Evolutionary conservation across 2,113 vertebrate species (phyloP), one percentile per base, ranked within the genome.

Genomic region (Sinocyclocheilus anshuiensis): DNA sequence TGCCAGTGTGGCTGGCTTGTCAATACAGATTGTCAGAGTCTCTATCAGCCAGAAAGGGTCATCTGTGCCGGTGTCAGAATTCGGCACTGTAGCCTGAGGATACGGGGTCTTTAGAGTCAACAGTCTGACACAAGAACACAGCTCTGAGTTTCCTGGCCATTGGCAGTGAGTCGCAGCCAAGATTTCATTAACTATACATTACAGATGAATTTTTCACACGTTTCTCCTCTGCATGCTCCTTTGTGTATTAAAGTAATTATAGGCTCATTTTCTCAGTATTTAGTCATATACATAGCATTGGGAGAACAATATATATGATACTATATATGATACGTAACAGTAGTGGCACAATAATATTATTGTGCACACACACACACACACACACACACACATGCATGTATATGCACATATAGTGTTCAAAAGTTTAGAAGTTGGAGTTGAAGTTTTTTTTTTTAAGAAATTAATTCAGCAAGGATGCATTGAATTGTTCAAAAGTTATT

Each of bases 1-100:
- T 90, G 91, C 92, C 91, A 91, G 90, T 76, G 81, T 91, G 89
- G 91, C 89, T 90, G 84, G 88, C 90, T 91, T 89, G 89, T 89
- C 55, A 91, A 86, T 87, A 86, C 83, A 83, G 89, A 91, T 90
- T 93, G 90, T 89, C 87, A 90, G 90, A 79, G 89, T 86, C 89
- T 87, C 89, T 67, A 87, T 90, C 87, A 90, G 88, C 88, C 89
- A 91, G 90, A 91, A 86, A 79, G 48, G 61, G 39, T 90, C 87
- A 85, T 91, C 81, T 67, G 86, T 78, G 88, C 87, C 81, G 86
- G 75, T 69, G 89, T 69, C 20, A 76, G 87, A 91, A 87, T 92
- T 90, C 90, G 87, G 87, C 84, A 72, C 77, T 53, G 85, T 91
- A 79, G 42, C 78, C 42, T 59, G 29, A 55, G 84, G 90, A 55